These are phyloP conservation scores for Picathartes gymnocephalus DNA, from an alignment of 2,113 vertebrate species.

Conservation along the genomic window DNA sequence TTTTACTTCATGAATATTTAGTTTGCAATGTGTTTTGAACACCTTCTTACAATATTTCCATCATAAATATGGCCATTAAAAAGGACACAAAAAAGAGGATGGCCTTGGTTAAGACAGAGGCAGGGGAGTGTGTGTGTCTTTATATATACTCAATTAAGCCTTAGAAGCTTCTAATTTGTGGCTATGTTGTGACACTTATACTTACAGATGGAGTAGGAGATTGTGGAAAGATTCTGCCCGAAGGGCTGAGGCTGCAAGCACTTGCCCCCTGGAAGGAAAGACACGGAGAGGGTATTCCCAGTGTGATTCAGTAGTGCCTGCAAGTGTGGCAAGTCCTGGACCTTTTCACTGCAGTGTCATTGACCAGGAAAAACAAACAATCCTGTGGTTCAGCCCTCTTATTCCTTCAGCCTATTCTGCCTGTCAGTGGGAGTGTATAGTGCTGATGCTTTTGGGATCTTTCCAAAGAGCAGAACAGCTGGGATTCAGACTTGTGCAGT, in stretches of 20 bases:
- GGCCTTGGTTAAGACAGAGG: neutral
- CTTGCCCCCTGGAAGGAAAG: neutral
- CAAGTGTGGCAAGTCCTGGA: neutral
- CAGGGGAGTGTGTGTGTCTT: neutral
- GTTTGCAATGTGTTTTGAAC: neutral
- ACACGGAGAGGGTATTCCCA: neutral
- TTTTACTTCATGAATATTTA: constrained; percentile 21
- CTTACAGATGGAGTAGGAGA: neutral
- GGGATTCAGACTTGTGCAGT: neutral
- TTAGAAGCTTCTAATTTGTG: neutral
- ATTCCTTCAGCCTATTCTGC: neutral
- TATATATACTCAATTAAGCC: neutral
- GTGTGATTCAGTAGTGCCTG: neutral
- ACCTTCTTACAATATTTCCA: neutral
- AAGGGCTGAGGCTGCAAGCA: neutral
- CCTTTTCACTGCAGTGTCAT: neutral
- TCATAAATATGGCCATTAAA: neutral
- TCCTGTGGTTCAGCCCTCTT: neutral
- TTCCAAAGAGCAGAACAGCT: constrained; percentile 3
- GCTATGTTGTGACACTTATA: neutral
- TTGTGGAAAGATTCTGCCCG: neutral
- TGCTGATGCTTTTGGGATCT: neutral
- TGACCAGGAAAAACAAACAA: neutral
- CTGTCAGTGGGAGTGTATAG: neutral
- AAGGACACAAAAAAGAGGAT: neutral